Evolutionary conservation across 2,797 vertebrate species (phyloP), one percentile per base, ranked within the genome.

Genomic region (Poecilia gillii): DNA sequence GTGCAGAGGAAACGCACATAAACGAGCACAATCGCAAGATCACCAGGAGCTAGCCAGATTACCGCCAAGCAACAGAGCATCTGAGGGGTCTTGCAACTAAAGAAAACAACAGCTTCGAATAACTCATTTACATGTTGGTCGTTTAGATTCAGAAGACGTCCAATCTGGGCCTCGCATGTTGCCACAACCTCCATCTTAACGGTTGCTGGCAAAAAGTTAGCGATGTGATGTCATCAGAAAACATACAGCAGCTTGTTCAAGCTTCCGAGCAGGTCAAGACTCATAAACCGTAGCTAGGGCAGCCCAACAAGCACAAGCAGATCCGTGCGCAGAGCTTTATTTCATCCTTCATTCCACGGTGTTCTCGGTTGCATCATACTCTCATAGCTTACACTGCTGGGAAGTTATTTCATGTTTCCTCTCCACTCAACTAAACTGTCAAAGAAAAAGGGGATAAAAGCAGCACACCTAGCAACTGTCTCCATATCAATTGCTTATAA

Each of bases 221-320:
- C 73, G 73, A 76, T 68, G 18, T 23, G 43, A 33, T 81, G 79
- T 86, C 84, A 55, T 68, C 74, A 71, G 73, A 59, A 90, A 90
- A 83, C 8, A 45, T 55, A 28, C 39, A 39, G 4, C 12, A 70
- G 76, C 73, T 20, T 46, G 49, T 62, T 85, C 12, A 41, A 77
- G 80, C 73, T 47, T 86, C 51, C 75, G 64, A 89, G 76, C 80
- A 77, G 79, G 85, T 88, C 90, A 70, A 82, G 81, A 84, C 81
- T 45, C 73, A 81, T 89, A 41, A 36, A 62, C 8, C 85, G 80
- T 83, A 73, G 87, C 83, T 0, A 71, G 71, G 79, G 81, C 79
- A 73, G 75, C 73, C 76, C 81, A 75, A 75, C 62, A 75, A 76
- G 72, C 39, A 16, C 55, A 73, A 72, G 82, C 77, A 73, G 76